Evolutionary conservation across 1,140 invertebrate genomes (phyloP), one percentile per base, ranked within the genome.

Genomic region (Hyles euphorbiae): DNA sequence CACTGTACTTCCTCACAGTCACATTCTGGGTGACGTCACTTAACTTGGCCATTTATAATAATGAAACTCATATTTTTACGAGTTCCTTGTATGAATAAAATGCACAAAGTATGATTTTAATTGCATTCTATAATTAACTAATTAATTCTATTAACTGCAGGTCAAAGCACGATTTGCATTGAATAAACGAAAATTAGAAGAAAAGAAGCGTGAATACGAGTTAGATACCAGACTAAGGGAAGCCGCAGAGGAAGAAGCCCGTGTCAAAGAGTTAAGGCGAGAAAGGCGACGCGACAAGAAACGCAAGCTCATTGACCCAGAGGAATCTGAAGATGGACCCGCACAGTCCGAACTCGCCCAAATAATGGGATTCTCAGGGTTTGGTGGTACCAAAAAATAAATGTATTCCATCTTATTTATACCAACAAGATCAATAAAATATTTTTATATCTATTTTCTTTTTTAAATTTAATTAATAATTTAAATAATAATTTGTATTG

Each of bases 301-400:
- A 81, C 90, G 96, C 45, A 98, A 97, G 89, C 89, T 94, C 10
- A 93, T 96, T 56, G 94, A 97, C 65, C 90, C 91, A 40, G 90
- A 92, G 3, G 93, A 94, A 10, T 87, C 90, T 40, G 81, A 91
- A 9, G 91, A 91, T 47, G 85, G 89, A 9, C 90, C 91, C 3
- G 93, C 96, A 63, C 94, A 91, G 58, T 92, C 92, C 52, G 97
- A 99, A 82, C 94, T 99, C 89, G 95, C 96, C 6, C 94, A 96
- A 58, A 94, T 99, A 47, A 99, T 99, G 98, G 98, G 98, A 11
- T 99, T 99, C 85, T 96, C 95, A 9, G 98, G 97, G 2, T 99
- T 99, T 91, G 96, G 97, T 2, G 93, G 94, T 1, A 94, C 95
- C 22, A 99, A 98, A 83, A 97, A 97, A 70, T 85, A 69, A 66